Conservation (phyloP, 2,888 invertebrate genomes). For the Oxyteleia sp. region DNA sequence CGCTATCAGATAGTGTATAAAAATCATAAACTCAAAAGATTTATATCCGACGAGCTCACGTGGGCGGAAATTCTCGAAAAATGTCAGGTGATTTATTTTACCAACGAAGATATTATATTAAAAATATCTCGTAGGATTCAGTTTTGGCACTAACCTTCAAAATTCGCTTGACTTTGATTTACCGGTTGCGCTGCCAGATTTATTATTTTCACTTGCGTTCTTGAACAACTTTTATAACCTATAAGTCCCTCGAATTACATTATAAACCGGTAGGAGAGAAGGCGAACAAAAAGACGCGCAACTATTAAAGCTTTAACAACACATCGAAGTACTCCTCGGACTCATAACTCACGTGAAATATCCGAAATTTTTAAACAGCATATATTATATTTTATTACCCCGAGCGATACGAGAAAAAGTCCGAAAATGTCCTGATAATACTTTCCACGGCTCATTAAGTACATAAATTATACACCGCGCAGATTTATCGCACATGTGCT, state of each 20-base stretch:
- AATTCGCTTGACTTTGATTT: constrained; percentile 68
- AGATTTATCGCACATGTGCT: constrained; percentile 3
- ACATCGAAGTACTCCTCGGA: constrained; percentile 23
- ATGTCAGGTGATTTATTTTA: constrained; percentile 59
- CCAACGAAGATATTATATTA: constrained; percentile 63
- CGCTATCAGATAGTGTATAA: constrained; percentile 46
- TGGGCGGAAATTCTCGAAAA: constrained; percentile 56
- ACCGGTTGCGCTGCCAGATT: constrained; percentile 47
- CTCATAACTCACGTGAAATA: constrained; percentile 18
- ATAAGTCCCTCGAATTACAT: constrained; percentile 44
- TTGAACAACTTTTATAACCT: constrained; percentile 54
- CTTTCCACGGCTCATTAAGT: constrained; percentile 38
- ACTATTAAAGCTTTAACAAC: constrained; percentile 56
- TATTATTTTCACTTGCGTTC: constrained; percentile 54
- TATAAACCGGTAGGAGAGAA: constrained; percentile 36
- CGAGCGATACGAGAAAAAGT: background rate
- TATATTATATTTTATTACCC: constrained; percentile 40
- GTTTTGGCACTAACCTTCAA: constrained; percentile 65
- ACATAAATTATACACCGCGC: constrained; percentile 25
- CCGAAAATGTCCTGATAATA: constrained; percentile 20
- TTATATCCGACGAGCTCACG: constrained; percentile 23
- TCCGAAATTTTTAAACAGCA: constrained; percentile 17
- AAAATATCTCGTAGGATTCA: constrained; percentile 65
- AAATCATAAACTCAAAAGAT: constrained; percentile 49
- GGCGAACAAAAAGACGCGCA: constrained; percentile 4